Evolutionary conservation across 92 coral and sea anemone species (phyloP).

Genomic region (Anthopleura xanthogrammica): DNA sequence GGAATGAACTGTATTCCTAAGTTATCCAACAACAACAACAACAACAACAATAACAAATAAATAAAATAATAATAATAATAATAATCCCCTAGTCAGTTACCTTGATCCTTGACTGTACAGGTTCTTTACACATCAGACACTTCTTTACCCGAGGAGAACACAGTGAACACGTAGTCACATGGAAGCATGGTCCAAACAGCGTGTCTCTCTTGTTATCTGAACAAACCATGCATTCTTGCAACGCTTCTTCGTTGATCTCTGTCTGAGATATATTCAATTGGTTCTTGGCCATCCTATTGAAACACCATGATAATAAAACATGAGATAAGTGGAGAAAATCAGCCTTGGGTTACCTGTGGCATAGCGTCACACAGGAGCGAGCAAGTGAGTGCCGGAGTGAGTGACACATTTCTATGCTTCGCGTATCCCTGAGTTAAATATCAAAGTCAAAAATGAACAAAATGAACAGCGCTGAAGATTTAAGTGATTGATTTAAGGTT

Average conservation of each 20-base stretch:
- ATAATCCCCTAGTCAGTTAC: constrained; percentile 23
- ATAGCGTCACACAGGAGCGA: neutral
- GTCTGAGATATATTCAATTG: constrained; percentile 49
- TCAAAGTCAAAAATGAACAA: too few species aligned
- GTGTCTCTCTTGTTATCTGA: constrained; percentile 94
- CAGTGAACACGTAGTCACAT: constrained; percentile 94
- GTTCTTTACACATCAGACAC: constrained; percentile 93
- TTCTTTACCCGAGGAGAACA: constrained; percentile 98
- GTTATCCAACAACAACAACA: too few species aligned
- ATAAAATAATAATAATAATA: too few species aligned
- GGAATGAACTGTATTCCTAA: too few species aligned
- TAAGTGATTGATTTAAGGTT: too few species aligned
- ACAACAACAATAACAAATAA: too few species aligned
- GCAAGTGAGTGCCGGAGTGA: too few species aligned
- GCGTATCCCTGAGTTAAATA: too few species aligned
- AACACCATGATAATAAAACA: neutral
- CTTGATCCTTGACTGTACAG: constrained; percentile 95
- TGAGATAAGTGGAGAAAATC: neutral
- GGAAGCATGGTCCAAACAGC: constrained; percentile 96
- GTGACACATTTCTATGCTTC: too few species aligned
- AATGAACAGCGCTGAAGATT: too few species aligned
- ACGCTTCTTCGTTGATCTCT: constrained; percentile 64
- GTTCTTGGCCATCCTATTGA: constrained; percentile 51
- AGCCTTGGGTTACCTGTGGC: neutral
- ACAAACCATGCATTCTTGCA: constrained; percentile 96